Percentiles rank a stretch among this genome's conserved stretches.
These are phyloP conservation scores for rabbit (Oryctolagus cuniculus) DNA, from an alignment of 2,113 vertebrate genomes.

Conservation along the genomic window mOryCun1.1 NC_091434.1:136486001-136486500, in stretches of 20 bases:
- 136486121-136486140: neutral
- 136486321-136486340: neutral
- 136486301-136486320: neutral
- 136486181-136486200: neutral
- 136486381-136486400: neutral
- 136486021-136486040: too few relatives aligned
- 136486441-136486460: neutral
- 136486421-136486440: neutral
- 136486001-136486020: too few relatives aligned
- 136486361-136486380: neutral
- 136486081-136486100: too few relatives aligned
- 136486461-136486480: neutral
- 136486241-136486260: neutral
- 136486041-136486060: too few relatives aligned
- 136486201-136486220: too few relatives aligned
- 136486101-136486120: too few relatives aligned
- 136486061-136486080: too few relatives aligned
- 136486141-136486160: neutral
- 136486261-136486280: neutral
- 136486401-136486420: neutral
- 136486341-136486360: neutral
- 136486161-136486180: neutral
- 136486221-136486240: neutral
- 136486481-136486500: neutral
- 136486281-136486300: neutral